Evolutionary conservation across 2,113 vertebrate genomes (phyloP).

Genomic region (Scomber scombrus): DNA sequence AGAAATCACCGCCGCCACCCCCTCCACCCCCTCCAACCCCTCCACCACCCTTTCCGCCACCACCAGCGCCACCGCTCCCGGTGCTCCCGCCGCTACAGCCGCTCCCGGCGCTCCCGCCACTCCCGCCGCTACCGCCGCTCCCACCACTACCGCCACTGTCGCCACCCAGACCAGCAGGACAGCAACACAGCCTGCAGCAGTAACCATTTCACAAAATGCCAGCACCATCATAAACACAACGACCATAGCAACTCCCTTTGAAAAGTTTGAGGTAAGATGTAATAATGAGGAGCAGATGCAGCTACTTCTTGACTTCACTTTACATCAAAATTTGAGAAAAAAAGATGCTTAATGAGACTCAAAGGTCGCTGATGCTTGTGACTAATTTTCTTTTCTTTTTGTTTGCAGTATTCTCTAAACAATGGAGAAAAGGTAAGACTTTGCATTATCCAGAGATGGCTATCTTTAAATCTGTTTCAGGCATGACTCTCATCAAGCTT

Average conservation of each 20-base stretch:
- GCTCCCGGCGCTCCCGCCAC: neutral
- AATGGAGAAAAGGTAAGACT: constrained; percentile 48
- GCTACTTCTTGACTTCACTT: neutral
- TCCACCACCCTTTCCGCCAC: neutral
- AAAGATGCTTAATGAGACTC: neutral
- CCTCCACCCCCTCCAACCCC: too few relatives aligned
- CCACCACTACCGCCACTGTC: neutral
- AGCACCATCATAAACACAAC: too few relatives aligned
- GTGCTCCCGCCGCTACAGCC: neutral
- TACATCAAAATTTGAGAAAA: neutral
- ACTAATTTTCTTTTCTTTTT: neutral
- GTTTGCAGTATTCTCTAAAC: constrained; percentile 60
- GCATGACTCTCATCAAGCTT: neutral
- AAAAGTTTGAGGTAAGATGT: constrained; percentile 28
- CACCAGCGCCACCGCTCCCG: fast-evolving
- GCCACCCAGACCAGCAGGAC: too few relatives aligned
- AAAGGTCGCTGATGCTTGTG: too few relatives aligned
- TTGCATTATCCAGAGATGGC: neutral
- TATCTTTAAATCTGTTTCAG: neutral
- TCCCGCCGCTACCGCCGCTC: too few relatives aligned
- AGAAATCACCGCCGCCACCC: neutral
- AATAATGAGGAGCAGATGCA: neutral
- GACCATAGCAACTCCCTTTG: neutral
- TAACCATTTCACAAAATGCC: too few relatives aligned
- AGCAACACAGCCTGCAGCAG: too few relatives aligned